Base-by-base conservation (phyloP, 92 coral and sea anemone species). In the Palythoa caribaeorum region DNA sequence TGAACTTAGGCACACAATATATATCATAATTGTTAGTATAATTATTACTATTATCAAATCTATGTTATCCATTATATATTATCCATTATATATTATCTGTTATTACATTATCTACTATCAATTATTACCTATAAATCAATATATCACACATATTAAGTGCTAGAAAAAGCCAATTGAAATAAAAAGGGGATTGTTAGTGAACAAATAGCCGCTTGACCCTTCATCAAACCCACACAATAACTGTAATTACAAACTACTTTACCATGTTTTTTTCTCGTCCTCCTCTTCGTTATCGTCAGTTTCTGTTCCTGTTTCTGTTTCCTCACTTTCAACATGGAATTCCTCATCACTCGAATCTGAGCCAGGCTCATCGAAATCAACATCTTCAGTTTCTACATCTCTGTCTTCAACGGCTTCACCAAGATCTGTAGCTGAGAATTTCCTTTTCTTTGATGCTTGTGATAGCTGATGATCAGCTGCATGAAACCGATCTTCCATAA, bases 271-370 rank as follows among this genome's bases (percentile, higher is more conserved):
- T 66, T 66, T 9, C 36, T 65, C 71, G 28, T 28, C 28, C 14
- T 57, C 65, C 9, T 66, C 37, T 17, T 66, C 20, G 36, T 66
- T 36, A 66, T 66, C 72, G 15, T 66, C 72, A 0, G 72, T 66
- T 20, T 66, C 71, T 65, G 71, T 65, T 65, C n/a, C 71, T 65
- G 71, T 65, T 19, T 65, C 72, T 66, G 36, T 66, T 66, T 66
- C 72, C 5, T 66, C 72, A 66, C 72, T 66, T 66, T 66, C 72
- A 9, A 21, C 37, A 66, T 66, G 9, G 37, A 66, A 5, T 17
- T n/a, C 28, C n/a, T 66, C 35, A 17, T 66, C 72, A 20, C 36
- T 66, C 7, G 72, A 66, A 57, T 57, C 63, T 57, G 63, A 57
- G 63, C 3, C 63, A 57, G 63, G 3, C 72, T 66, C 72, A 8